Percentiles rank a stretch among this genome's conserved stretches.
These are phyloP conservation scores for Mormyrus iriodes DNA, from an alignment of 2,113 vertebrate genomes.

Conservation along the genomic window DNA sequence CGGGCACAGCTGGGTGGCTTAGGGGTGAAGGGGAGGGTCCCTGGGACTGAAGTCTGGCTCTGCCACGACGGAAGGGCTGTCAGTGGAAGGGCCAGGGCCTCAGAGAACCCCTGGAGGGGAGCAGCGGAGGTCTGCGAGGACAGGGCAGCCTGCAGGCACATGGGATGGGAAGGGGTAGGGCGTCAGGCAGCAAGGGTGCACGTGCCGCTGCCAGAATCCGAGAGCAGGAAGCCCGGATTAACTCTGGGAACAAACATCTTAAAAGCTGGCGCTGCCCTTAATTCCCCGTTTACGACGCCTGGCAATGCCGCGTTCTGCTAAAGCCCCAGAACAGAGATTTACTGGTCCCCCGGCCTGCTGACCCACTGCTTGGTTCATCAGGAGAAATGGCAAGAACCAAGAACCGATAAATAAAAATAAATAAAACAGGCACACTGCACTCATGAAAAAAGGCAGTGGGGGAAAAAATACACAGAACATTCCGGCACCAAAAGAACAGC, in stretches of 20 bases:
- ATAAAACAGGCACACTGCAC: not conserved
- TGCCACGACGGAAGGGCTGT: constrained; percentile 46
- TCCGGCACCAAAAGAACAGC: not conserved
- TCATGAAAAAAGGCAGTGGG: not conserved
- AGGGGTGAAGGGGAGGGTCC: constrained; percentile 60
- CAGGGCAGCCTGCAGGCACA: constrained; percentile 60
- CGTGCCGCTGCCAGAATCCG: not conserved
- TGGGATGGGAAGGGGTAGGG: not conserved
- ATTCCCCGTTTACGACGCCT: not conserved
- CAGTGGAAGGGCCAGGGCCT: constrained; percentile 51
- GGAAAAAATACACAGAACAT: not conserved
- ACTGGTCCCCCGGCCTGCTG: not conserved
- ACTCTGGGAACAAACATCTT: constrained; percentile 1
- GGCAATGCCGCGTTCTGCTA: not conserved
- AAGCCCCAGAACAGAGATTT: not conserved
- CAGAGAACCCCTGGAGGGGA: constrained; percentile 42
- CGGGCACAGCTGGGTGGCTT: constrained; percentile 71
- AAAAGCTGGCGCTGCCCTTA: not conserved
- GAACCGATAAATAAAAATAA: not conserved
- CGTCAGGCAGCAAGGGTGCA: not conserved
- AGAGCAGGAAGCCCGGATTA: constrained; percentile 3
- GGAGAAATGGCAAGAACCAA: not conserved
- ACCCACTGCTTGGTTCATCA: not conserved
- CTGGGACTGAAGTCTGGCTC: constrained; percentile 54
- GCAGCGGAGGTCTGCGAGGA: constrained; percentile 53